Evolutionary conservation across 1,140 invertebrate species (phyloP), one percentile per base, ranked within the genome.

Genomic region (Batillaria attramentaria): DNA sequence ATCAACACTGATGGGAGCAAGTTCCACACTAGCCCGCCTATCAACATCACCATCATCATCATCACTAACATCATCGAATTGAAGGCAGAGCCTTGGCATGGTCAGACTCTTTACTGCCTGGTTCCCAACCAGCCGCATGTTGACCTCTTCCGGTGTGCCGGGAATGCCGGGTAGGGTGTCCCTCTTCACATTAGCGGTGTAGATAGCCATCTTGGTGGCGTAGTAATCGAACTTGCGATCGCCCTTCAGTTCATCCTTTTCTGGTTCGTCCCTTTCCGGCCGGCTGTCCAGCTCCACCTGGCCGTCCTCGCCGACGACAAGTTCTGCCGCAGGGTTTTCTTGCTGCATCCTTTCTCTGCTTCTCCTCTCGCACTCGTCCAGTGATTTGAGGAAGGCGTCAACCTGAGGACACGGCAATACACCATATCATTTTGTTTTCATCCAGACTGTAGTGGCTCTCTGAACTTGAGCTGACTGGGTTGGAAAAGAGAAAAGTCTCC

Each of bases 221-320:
- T 85, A 85, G 42, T 85, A 85, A 62, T 85, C 84, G 6, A 72
- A 70, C 33, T 78, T 66, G 8, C 46, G 72, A n/a, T 79, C 68
- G 1, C 72, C 72, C 20, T 79, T 74, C 28, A 60, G 62, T 24
- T 74, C 74, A 2, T 80, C 60, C 0, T 65, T 66, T 2, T 37
- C n/a, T 28, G 73, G 66, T 35, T 35, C 50, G 0, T 60, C 35
- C n/a, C n/a, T 13, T 39, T 62, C n/a, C 54, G 4, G 6, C 33
- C 16, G 41, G n/a, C 72, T 74, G 42, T 24, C n/a, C 50, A 57
- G 16, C 13, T 33, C 37, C 35, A n/a, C 18, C 16, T 39, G 37
- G 68, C 31, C 35, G 57, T 4, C 57, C 24, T 60, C 57, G 24
- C 8, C 8, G 5, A 5, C 8, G 6, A 6, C 8, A n/a, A n/a